Evolutionary conservation across 1,140 invertebrate species (phyloP).

Genomic region (Pseudomyrmex gracilis): DNA sequence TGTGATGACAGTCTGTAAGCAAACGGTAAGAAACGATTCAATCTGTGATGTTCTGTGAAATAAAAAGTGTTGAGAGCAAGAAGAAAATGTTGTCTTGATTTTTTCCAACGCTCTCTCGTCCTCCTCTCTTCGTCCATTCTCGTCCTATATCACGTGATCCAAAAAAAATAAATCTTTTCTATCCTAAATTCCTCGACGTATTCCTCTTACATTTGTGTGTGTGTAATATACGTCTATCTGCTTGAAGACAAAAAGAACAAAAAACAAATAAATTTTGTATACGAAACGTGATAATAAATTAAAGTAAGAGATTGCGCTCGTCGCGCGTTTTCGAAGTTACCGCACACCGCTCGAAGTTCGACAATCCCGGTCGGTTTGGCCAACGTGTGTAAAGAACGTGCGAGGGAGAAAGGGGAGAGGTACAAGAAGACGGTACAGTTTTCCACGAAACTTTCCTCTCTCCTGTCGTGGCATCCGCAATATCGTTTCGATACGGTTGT

Average conservation of each 20-base stretch:
- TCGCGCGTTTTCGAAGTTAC: background rate
- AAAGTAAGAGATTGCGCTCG: background rate
- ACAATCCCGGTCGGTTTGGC: conserved; percentile 19
- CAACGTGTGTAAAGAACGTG: conserved; percentile 12
- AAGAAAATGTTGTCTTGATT: conserved; percentile 2
- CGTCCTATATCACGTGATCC: background rate
- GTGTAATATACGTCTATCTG: background rate
- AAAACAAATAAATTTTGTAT: too few species aligned
- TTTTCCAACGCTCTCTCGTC: background rate
- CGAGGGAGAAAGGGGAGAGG: background rate
- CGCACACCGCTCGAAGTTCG: background rate
- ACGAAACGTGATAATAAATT: background rate
- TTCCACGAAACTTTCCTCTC: conserved; percentile 46
- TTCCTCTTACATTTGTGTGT: background rate
- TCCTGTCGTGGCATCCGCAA: conserved; percentile 23
- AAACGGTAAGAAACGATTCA: conserved; percentile 41
- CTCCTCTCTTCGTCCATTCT: background rate
- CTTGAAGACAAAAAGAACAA: background rate
- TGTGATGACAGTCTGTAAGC: conserved; percentile 23
- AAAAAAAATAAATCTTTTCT: background rate
- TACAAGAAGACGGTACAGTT: conserved; percentile 14
- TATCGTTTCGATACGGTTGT: conserved; percentile 60
- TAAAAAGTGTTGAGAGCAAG: conserved; percentile 9
- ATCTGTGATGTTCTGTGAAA: conserved; percentile 18
- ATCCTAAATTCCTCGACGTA: background rate